Evolutionary conservation across 2,113 vertebrate species (phyloP), one percentile per base, ranked within the genome.

Genomic region (Poecile atricapillus): DNA sequence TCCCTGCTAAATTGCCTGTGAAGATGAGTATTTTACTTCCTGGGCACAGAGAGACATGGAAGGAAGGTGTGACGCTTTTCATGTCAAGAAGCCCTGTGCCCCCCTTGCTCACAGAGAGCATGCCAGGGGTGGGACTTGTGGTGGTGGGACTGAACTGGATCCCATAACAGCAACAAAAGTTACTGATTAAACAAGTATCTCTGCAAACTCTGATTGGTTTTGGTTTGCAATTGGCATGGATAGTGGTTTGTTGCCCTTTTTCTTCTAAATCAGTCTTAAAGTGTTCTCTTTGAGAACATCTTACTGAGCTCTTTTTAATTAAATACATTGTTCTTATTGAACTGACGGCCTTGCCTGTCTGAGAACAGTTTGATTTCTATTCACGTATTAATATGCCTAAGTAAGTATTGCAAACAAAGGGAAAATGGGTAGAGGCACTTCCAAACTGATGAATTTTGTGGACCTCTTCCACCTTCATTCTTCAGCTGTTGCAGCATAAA

Each of bases 71-170:
- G 46, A 23, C 25, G 62, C 53, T 24, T 71, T 13, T 43, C 3
- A 2, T 64, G n/a, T 30, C 1, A 4, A 47, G 41, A 46, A 84
- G 16, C 8, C 55, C 37, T 0, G 1, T 24, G 21, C 4, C 18
- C 33, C 23, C 8, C 33, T 64, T 25, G 31, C 10, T 56, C 0
- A 3, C 33, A 30, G 28, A 19, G 6, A 5, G 4, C 18, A 7
- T 13, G 31, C 3, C 0, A 0, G n/a, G n/a, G 44, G 31, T 2
- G 1, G 46, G 50, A 30, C 9, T 49, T 33, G 35, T 2, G 1
- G 15, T 33, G 33, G 39, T 89, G 55, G 37, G 41, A 64, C 64
- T 65, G 91, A 58, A 14, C 31, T 58, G 43, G 50, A 44, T 94
- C 58, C 78, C 67, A 9, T 10, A 13, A 19, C 8, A 46, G 68